Evolutionary conservation across 2,113 vertebrate species (phyloP).

Genomic region (Neoarius graeffei): DNA sequence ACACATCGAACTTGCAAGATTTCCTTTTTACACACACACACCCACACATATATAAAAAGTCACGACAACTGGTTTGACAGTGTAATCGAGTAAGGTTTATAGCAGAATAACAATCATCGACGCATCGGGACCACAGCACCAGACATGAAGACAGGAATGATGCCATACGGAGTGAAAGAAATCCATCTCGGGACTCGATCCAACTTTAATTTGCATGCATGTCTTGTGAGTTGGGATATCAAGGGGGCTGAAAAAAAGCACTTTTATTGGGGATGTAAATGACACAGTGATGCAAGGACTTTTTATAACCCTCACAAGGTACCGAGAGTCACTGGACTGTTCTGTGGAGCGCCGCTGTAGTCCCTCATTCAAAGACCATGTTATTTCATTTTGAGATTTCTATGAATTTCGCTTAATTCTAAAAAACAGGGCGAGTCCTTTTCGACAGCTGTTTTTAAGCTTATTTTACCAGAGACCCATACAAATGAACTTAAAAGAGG

Average conservation of each 20-base stretch:
- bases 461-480: conserved; percentile 49
- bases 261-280: conserved; percentile 66
- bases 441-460: conserved; percentile 32
- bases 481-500: conserved; percentile 36
- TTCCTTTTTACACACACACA: not conserved
- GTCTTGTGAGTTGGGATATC: conserved; percentile 47
- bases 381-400: conserved; percentile 57
- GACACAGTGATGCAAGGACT: conserved; percentile 50
- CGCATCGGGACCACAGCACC: conserved; percentile 26
- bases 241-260: conserved; percentile 35
- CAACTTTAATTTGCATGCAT: conserved; percentile 60
- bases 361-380: not conserved
- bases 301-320: conserved; percentile 61
- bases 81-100: not conserved
- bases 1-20: not conserved
- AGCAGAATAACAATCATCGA: not conserved
- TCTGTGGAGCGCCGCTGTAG: not conserved
- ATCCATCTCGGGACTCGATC: conserved; percentile 58
- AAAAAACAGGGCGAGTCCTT: conserved; percentile 30
- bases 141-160: conserved; percentile 35
- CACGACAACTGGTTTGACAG: not conserved
- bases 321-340: conserved; percentile 53
- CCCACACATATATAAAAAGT: not conserved
- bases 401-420: conserved; percentile 60
- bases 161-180: conserved; percentile 34